Evolutionary conservation across 2,113 vertebrate genomes (phyloP).

Genomic region (Pithys albifrons): DNA sequence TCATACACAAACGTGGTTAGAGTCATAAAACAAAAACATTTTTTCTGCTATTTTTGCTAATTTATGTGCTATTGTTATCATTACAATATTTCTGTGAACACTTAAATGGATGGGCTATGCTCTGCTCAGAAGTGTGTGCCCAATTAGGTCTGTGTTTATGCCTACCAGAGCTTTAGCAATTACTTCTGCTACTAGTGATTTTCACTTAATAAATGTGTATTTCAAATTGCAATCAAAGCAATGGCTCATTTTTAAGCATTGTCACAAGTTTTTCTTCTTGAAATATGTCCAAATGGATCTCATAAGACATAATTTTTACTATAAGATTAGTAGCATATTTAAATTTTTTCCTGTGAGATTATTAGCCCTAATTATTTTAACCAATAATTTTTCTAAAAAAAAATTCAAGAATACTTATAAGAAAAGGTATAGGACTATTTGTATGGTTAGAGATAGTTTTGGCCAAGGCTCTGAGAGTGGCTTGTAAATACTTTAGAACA

Average conservation of each 20-base stretch:
- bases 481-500: background rate
- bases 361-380: constrained; percentile 10
- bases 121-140: background rate
- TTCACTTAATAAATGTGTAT: background rate
- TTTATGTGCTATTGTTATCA: background rate
- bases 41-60: background rate
- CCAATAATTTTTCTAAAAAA: background rate
- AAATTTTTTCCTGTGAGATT: background rate
- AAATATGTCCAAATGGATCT: background rate
- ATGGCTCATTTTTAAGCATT: background rate
- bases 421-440: background rate
- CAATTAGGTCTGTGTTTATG: background rate
- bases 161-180: background rate
- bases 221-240: background rate
- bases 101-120: background rate
- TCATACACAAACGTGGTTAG: constrained; percentile 23
- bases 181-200: background rate
- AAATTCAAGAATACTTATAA: background rate
- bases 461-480: background rate
- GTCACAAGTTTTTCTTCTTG: background rate
- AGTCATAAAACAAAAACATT: background rate
- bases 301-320: background rate
- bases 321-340: background rate
- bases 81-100: background rate
- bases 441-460: background rate